Base-by-base conservation (phyloP, 2,113 vertebrate genomes). In the Archilochus colubris region DNA sequence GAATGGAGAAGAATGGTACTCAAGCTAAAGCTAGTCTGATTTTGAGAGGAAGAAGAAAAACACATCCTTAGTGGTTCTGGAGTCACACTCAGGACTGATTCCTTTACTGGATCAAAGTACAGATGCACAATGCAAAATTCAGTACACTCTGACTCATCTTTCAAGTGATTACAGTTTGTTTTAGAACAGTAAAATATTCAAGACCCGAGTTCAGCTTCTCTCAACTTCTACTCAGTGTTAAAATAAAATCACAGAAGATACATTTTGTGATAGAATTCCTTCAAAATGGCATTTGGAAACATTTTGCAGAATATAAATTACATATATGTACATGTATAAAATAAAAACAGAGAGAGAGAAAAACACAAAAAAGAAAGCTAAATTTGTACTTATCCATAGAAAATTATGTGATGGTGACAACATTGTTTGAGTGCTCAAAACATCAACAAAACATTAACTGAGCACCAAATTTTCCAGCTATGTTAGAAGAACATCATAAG, bases 251-350 rank as follows among this genome's bases (percentile, higher is more conserved):
- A 75, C 38, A 91, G 36, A 70, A 64, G 20, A 50, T 22, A 24
- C 3, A 22, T 82, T 80, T 77, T 66, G 12, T 57, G 76, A 6
- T 8, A 30, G 25, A 84, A 30, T 43, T 86, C 44, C 43, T 88
- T 81, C 27, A 74, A 66, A 94, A 59, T 4, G 10, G 28, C 28
- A 61, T 0, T 48, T 48, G 33, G 24, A 72, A 93, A 68, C 53
- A 63, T 67, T 87, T 88, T 73, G 87, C 46, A 75, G 31, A 40
- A 30, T 21, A 94, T 94, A 95, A 94, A 73, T 94, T 93, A 68
- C 24, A 66, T 24, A 54, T 44, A 87, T 63, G 14, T 62, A 80
- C 12, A 69, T 1, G 3, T 53, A 81, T 48, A 64, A 76, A 54
- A 89, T 24, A 96, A 63, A 86, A 57, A 78, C 10, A 1, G 89